These are phyloP conservation scores for Ctena decussata DNA, from an alignment of 2,888 invertebrate species.

Conservation along the genomic window DNA sequence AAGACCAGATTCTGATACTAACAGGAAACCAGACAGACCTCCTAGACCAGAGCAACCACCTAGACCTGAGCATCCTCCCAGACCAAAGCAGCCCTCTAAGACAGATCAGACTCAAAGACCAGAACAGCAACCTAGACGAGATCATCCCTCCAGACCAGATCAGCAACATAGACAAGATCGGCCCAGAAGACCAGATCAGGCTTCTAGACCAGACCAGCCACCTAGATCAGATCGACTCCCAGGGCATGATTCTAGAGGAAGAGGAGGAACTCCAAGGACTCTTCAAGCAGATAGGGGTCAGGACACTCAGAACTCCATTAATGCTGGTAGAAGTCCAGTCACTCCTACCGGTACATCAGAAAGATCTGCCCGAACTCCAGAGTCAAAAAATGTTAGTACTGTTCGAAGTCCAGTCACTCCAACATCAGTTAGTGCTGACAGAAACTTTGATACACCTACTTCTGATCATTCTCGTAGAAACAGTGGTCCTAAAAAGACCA, in stretches of 20 bases:
- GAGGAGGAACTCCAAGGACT: background rate
- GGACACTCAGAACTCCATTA: background rate
- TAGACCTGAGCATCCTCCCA: background rate
- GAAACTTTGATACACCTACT: background rate
- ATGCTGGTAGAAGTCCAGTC: background rate
- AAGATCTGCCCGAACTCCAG: background rate
- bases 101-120: background rate
- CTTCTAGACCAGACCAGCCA: background rate
- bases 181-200: background rate
- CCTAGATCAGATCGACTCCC: background rate
- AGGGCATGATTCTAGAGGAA: background rate
- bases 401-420: background rate
- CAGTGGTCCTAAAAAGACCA: background rate
- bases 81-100: background rate
- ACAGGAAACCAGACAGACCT: background rate
- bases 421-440: background rate
- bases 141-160: background rate
- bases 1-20: background rate
- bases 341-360: background rate
- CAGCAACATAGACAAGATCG: background rate
- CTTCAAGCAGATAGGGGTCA: background rate
- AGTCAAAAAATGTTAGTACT: background rate
- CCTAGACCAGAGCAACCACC: background rate
- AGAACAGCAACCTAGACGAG: background rate
- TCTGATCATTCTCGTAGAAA: background rate